Evolutionary conservation across 2,113 vertebrate genomes (phyloP).

Genomic region (Uria lomvia): DNA sequence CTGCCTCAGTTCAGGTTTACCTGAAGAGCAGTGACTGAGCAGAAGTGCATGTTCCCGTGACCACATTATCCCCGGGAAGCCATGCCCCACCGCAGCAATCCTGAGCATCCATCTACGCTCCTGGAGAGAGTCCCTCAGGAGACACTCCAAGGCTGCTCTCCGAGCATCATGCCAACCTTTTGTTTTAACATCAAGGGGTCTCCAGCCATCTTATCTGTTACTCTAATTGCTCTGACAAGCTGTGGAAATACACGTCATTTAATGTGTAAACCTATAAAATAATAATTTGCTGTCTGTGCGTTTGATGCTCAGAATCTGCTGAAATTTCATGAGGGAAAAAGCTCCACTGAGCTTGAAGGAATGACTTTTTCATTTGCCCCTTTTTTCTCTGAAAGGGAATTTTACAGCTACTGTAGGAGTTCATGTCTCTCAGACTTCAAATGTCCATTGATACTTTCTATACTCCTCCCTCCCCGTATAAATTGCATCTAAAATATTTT

Average conservation of each 20-base stretch:
- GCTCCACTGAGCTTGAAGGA: not conserved
- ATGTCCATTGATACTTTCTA: not conserved
- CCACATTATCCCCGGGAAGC: not conserved
- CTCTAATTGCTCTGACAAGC: conserved; percentile 5
- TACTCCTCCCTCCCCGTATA: not conserved
- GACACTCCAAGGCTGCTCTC: not conserved
- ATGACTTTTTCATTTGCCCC: not conserved
- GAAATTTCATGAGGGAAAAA: not conserved
- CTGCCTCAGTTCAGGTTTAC: not conserved
- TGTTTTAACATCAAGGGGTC: conserved; percentile 22
- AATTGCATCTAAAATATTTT: not conserved
- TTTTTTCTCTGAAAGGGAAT: not conserved
- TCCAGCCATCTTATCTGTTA: conserved; percentile 40
- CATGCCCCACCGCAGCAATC: rapidly evolving
- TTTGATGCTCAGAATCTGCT: not conserved
- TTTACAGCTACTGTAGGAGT: not conserved
- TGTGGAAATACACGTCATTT: not conserved
- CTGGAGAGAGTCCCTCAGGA: not conserved
- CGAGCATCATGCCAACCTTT: not conserved
- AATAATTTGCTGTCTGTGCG: not conserved
- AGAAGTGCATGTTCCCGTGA: not conserved
- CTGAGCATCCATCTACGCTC: not conserved
- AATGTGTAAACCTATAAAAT: conserved; percentile 44
- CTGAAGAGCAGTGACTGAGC: not conserved
- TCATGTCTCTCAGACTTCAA: not conserved